Evolutionary conservation across 1,140 invertebrate species (phyloP).

Genomic region (Drosophila bocqueti): DNA sequence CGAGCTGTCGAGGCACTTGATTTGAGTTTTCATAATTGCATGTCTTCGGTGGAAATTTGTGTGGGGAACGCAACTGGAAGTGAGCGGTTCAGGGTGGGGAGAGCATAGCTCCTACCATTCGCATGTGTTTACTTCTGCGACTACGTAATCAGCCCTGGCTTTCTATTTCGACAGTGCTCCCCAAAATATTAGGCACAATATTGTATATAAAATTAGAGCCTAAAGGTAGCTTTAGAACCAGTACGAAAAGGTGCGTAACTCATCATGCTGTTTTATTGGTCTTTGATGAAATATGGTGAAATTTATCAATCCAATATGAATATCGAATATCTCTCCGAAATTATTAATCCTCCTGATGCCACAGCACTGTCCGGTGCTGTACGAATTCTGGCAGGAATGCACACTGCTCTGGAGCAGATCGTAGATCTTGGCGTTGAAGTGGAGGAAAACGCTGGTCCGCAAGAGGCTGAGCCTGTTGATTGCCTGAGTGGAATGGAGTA

Average conservation of each 20-base stretch:
- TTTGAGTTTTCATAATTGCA: slow-evolving; percentile 76
- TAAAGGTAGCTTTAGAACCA: no score
- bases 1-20: slow-evolving; percentile 69
- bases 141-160: slow-evolving; percentile 21
- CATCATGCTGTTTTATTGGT: no score
- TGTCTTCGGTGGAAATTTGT: slow-evolving; percentile 48
- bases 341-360: not conserved
- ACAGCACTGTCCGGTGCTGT: slow-evolving; percentile 24
- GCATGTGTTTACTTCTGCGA: slow-evolving; percentile 6
- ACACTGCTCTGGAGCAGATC: slow-evolving; percentile 56
- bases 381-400: slow-evolving; percentile 40
- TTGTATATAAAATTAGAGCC: no score
- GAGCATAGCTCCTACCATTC: slow-evolving; percentile 7
- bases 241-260: no score
- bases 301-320: no score
- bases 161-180: slow-evolving; percentile 12
- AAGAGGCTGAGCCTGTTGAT: slow-evolving; percentile 69
- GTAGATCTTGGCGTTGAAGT: slow-evolving; percentile 12
- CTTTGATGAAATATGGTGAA: no score
- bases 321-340: not conserved
- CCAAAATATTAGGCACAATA: not conserved
- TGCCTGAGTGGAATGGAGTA: slow-evolving; percentile 76
- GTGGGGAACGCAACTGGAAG: slow-evolving; percentile 17
- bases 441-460: slow-evolving; percentile 13
- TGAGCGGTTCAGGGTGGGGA: slow-evolving; percentile 5